phyloP scores from a whole-genome alignment of 1,140 invertebrate species.

The Limonius californicus region DNA sequence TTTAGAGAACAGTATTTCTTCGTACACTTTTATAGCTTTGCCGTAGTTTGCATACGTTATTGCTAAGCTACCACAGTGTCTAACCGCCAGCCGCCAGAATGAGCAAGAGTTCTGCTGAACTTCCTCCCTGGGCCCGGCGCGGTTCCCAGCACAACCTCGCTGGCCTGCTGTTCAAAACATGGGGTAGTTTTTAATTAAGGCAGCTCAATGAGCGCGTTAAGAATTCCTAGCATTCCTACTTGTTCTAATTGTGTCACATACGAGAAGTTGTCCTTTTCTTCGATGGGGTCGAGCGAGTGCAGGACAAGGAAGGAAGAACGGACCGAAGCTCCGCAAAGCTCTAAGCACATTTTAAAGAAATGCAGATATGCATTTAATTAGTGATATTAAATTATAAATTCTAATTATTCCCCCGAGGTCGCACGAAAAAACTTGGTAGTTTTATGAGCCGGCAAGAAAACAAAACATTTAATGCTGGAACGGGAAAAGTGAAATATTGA shows the following conservation, averaged over 20 bases:
- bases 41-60: slow-evolving; percentile 41
- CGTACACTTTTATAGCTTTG: slow-evolving; percentile 23
- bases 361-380: slow-evolving; percentile 46
- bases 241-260: slow-evolving; percentile 42
- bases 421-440: no score
- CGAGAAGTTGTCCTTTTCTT: slow-evolving; percentile 13
- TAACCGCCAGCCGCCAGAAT: slow-evolving; percentile 40
- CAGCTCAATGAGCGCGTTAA: slow-evolving; percentile 44
- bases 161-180: slow-evolving; percentile 34
- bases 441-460: no score
- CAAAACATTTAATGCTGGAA: no score
- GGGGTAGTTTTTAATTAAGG: slow-evolving; percentile 48
- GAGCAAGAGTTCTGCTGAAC: slow-evolving; percentile 28
- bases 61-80: slow-evolving; percentile 42
- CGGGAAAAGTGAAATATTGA: no score
- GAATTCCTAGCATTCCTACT: slow-evolving; percentile 44
- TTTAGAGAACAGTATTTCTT: slow-evolving; percentile 31
- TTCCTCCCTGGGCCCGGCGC: background rate
- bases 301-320: slow-evolving; percentile 1
- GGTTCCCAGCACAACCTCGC: background rate
- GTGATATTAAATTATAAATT: slow-evolving; percentile 45
- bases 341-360: slow-evolving; percentile 32
- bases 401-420: slow-evolving; percentile 22
- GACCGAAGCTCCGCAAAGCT: background rate
- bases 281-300: background rate